These are phyloP conservation scores for Puntigrus tetrazona DNA, from an alignment of 2,113 vertebrate species.

Conservation along the genomic window DNA sequence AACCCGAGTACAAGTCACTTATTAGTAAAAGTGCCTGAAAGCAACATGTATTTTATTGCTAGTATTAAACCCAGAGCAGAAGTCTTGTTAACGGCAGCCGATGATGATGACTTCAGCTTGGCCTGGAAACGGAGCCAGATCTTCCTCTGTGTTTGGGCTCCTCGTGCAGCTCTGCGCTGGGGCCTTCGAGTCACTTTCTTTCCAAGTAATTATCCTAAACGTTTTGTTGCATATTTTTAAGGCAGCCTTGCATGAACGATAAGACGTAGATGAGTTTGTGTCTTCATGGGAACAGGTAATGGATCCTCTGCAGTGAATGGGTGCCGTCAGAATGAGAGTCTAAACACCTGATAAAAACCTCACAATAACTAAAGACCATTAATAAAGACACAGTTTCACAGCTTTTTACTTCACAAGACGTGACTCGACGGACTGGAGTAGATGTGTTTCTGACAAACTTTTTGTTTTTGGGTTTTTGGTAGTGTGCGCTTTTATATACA, in stretches of 20 bases:
- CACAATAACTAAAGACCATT: no score
- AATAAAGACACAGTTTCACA: no score
- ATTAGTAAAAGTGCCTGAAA: constrained; percentile 2
- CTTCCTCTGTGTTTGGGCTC: background rate
- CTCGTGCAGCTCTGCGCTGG: background rate
- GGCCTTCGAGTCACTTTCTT: background rate
- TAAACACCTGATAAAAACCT: background rate
- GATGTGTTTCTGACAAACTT: no score
- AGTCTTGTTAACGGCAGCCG: background rate
- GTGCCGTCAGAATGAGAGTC: background rate
- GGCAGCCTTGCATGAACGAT: background rate
- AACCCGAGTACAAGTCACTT: background rate
- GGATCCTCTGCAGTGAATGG: background rate
- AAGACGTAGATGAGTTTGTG: background rate
- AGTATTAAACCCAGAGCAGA: background rate
- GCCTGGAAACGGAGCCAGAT: background rate
- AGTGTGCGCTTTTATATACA: background rate
- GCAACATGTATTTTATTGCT: constrained; percentile 8
- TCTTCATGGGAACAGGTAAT: background rate
- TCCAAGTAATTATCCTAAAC: background rate
- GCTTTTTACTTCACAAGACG: no score
- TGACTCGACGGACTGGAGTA: no score
- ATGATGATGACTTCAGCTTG: background rate
- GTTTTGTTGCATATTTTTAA: background rate
- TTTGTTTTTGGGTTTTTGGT: background rate